These are phyloP conservation scores for Cyanocitta stelleri DNA, from an alignment of 2,113 vertebrate species.

Conservation along the genomic window DNA sequence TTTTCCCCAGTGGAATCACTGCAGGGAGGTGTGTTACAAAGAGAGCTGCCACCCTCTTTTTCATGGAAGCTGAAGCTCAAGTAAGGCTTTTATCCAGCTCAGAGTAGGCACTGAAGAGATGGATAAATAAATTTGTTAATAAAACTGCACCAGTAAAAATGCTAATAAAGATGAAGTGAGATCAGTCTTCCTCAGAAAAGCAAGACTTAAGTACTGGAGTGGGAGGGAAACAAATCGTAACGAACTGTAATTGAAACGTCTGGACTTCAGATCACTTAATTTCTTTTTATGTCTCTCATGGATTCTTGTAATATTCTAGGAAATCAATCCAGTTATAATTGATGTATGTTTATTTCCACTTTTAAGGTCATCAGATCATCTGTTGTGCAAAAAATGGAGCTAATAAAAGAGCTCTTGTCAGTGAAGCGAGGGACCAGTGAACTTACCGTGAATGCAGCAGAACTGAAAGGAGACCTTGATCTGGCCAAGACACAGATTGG, in stretches of 20 bases:
- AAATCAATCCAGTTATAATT: neutral
- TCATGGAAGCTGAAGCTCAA: accelerated
- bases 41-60: neutral
- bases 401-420: conserved; percentile 47
- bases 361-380: conserved; percentile 76
- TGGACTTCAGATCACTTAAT: neutral
- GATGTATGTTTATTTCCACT: neutral
- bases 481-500: conserved; percentile 75
- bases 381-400: conserved; percentile 71
- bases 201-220: neutral
- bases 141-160: neutral
- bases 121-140: neutral
- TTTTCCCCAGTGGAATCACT: neutral
- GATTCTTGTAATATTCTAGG: neutral
- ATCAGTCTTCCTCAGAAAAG: neutral
- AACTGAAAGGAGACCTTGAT: conserved; percentile 69
- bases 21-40: neutral
- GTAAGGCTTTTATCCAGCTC: neutral
- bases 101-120: neutral
- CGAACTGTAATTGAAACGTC: neutral
- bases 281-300: neutral
- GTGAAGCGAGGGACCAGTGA: neutral
- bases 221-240: neutral
- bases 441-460: conserved; percentile 34
- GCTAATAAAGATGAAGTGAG: neutral